A percentile compares a stretch with the other conserved stretches of the same genome.
Conservation (phyloP, 1,140 invertebrate species). For the Drosophila arawakana region DNA sequence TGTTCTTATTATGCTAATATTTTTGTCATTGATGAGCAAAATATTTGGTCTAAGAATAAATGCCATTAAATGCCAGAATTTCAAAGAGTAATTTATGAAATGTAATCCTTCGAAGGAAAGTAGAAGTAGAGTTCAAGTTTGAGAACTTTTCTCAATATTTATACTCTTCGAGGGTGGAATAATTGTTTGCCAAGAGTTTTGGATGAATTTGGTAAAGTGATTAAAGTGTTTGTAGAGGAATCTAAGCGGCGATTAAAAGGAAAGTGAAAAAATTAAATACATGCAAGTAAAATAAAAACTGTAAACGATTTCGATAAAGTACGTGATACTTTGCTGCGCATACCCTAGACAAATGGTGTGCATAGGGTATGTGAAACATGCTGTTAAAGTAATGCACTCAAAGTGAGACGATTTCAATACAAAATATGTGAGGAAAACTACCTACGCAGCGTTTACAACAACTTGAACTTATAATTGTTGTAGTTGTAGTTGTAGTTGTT, state of each 20-base stretch:
- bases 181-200: too few species aligned
- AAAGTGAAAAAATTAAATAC: too few species aligned
- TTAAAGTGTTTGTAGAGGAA: too few species aligned
- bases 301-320: too few species aligned
- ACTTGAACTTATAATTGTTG: slow-evolving; percentile 27
- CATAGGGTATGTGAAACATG: background rate
- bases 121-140: background rate
- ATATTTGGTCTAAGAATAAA: slow-evolving; percentile 10
- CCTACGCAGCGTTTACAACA: slow-evolving; percentile 68
- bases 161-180: background rate
- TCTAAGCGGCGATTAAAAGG: too few species aligned
- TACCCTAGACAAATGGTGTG: background rate
- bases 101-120: background rate
- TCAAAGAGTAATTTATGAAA: background rate
- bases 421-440: slow-evolving; percentile 48
- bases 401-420: slow-evolving; percentile 60
- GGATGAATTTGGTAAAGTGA: too few species aligned
- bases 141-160: background rate
- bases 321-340: too few species aligned
- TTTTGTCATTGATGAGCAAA: slow-evolving; percentile 2
- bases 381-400: slow-evolving; percentile 13
- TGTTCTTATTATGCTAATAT: slow-evolving; percentile 25
- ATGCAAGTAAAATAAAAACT: too few species aligned
- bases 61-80: background rate
- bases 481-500: slow-evolving; percentile 33